Base-by-base conservation (phyloP, 2,797 vertebrate genomes). In the Anabacerthia variegaticeps region DNA sequence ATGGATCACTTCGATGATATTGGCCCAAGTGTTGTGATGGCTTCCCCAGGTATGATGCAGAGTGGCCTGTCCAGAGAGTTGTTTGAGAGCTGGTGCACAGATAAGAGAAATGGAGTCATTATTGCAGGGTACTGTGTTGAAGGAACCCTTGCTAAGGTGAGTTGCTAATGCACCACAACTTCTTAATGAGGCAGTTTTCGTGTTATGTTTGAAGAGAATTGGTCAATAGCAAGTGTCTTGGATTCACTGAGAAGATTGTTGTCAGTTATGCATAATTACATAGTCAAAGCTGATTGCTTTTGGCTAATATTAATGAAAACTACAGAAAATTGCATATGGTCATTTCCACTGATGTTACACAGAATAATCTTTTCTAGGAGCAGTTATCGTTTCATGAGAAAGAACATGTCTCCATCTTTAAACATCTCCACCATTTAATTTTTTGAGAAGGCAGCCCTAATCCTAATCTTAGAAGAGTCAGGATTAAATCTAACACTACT, bases 1-100 rank as follows among this genome's bases (percentile, higher is more conserved):
- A 99, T 99, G 99, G 99, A 99, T 96, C 99, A 99, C 94, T 99
- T 99, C 68, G 99, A 99, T 82, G 99, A 99, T 97, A 99, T 99
- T 21, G 99, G 99, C 5, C 99, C 99, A 19, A 99, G 99, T 13
- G 99, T 99, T 71, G 99, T 99, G 63, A 99, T 99, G 99, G 99
- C 99, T 11, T 99, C 99, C 62, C 99, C 99, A 3, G 99, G 99
- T 80, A 99, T 99, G 99, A 99, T 99, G 99, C 99, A 99, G 97
- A 99, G 99, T 12, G 99, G 99, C 7, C 98, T 99, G 13, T 99
- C 99, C 95, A 98, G 99, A 73, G 99, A 99, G 97, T 95, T 99
- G 72, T 99, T 99, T 92, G 99, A 99, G 96, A 99, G 99, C 97
- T 99, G 99, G 99, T 99, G 99, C 97, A 99, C 99, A 0, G 99